These are phyloP conservation scores for Tichodroma muraria DNA, from an alignment of 2,113 vertebrate genomes.

Conservation along the genomic window DNA sequence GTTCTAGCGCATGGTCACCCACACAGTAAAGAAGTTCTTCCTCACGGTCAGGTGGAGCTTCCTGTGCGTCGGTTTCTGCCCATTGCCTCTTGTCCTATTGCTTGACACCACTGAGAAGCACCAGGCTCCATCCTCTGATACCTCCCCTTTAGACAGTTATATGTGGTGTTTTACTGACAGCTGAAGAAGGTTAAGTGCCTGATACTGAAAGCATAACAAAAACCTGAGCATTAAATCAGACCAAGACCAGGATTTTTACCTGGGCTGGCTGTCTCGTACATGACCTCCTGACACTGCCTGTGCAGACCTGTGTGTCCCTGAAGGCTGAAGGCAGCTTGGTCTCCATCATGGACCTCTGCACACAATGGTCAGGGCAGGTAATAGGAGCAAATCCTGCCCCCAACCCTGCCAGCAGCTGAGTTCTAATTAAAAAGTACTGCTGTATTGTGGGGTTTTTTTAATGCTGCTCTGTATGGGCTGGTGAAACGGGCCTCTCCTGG, in stretches of 20 bases:
- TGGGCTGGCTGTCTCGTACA: rapidly evolving
- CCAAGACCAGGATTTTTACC: neutral
- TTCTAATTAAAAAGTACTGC: neutral
- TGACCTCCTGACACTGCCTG: rapidly evolving
- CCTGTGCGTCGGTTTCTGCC: neutral
- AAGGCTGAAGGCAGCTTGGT: neutral
- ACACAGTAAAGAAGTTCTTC: neutral
- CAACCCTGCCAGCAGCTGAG: neutral
- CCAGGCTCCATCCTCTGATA: neutral
- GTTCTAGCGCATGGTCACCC: neutral
- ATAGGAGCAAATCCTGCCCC: neutral
- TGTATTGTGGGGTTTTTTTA: neutral
- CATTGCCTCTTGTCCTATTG: neutral
- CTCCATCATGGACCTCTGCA: neutral
- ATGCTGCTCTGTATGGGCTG: neutral
- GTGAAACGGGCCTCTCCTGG: neutral
- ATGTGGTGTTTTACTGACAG: neutral
- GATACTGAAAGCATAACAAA: neutral
- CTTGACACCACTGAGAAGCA: neutral
- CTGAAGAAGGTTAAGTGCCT: neutral
- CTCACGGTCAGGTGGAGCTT: neutral
- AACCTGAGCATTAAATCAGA: neutral
- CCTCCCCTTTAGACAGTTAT: neutral
- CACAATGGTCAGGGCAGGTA: rapidly evolving
- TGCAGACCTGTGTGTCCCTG: rapidly evolving